Conservation (phyloP, 2,797 vertebrate genomes). For the Cirrhinus mrigala region DNA sequence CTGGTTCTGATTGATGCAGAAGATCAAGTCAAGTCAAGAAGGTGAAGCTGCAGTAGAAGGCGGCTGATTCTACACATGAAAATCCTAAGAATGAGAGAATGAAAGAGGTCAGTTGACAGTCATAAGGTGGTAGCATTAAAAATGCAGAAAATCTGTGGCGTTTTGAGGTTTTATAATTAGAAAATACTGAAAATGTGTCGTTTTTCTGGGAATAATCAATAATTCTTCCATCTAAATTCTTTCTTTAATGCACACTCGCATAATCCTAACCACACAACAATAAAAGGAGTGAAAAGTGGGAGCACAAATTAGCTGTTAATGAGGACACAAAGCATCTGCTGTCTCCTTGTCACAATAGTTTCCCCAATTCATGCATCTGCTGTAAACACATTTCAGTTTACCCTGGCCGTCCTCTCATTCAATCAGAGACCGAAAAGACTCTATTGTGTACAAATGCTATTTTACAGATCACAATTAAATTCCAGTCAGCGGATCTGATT, state of each 20-base stretch:
- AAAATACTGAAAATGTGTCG: background rate
- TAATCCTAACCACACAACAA: background rate
- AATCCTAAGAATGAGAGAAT: background rate
- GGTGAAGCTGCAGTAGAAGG: background rate
- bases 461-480: slow-evolving; percentile 13
- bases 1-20: background rate
- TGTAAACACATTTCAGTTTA: background rate
- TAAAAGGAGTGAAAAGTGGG: background rate
- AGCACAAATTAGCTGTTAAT: background rate
- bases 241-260: background rate
- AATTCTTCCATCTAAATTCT: background rate
- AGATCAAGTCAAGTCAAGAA: background rate
- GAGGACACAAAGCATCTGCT: background rate
- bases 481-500: slow-evolving; percentile 1
- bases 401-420: background rate
- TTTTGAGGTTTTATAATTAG: background rate
- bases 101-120: background rate
- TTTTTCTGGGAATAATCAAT: background rate
- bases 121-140: background rate
- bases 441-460: background rate
- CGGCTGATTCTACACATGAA: background rate
- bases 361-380: no score
- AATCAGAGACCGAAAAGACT: background rate
- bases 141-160: background rate
- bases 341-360: no score